Conservation (phyloP, 2,797 vertebrate genomes). For the Muscicapa comitata region DNA sequence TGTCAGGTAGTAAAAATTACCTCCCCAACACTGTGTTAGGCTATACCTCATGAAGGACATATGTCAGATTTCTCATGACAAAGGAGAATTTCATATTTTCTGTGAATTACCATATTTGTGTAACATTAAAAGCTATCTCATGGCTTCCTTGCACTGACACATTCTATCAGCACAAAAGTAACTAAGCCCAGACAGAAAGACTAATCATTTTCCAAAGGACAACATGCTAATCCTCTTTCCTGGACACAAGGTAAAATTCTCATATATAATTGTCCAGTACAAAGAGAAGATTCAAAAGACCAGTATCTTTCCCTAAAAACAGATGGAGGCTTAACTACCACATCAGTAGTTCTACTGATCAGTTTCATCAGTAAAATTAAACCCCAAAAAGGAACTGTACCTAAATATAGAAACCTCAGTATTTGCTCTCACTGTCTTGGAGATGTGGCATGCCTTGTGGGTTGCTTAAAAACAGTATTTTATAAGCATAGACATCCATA, state of each 20-base stretch:
- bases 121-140: background rate
- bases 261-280: background rate
- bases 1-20: background rate
- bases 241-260: background rate
- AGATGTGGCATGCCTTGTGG: rapidly evolving
- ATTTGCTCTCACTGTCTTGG: background rate
- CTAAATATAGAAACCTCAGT: background rate
- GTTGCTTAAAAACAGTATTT: background rate
- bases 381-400: background rate
- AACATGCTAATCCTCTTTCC: background rate
- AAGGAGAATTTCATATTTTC: background rate
- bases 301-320: background rate
- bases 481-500: background rate
- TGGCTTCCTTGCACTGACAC: background rate
- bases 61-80: background rate
- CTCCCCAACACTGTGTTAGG: background rate
- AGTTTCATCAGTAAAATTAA: background rate
- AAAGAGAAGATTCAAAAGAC: background rate
- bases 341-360: background rate
- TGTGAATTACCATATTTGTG: background rate
- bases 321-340: background rate
- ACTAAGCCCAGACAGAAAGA: background rate
- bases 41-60: background rate
- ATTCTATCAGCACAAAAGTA: background rate
- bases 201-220: rapidly evolving